These are phyloP conservation scores for Natator depressus DNA, from an alignment of 2,113 vertebrate species.

Conservation along the genomic window DNA sequence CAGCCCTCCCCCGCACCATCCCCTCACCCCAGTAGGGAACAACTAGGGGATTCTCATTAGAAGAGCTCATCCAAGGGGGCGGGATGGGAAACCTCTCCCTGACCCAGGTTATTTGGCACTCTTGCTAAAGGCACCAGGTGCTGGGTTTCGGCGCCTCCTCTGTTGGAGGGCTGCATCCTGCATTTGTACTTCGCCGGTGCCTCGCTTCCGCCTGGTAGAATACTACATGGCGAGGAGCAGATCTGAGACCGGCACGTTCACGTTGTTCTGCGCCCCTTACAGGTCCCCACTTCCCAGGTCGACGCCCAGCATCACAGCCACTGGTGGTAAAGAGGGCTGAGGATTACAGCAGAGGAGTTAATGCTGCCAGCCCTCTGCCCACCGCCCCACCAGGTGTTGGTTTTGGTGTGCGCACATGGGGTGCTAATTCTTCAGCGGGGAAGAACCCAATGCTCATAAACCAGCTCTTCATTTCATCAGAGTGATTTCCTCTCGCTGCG, in stretches of 20 bases:
- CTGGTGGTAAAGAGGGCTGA: background rate
- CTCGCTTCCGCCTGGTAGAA: rapidly evolving
- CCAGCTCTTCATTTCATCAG: background rate
- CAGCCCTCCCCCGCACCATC: no score
- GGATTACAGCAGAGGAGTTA: background rate
- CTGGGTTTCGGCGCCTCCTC: background rate
- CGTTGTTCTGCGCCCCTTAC: rapidly evolving
- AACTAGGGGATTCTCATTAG: no score
- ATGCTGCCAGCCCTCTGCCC: background rate
- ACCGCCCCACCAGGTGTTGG: rapidly evolving
- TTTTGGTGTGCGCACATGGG: background rate
- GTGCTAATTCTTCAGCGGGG: rapidly evolving
- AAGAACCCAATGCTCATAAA: background rate
- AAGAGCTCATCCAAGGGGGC: background rate
- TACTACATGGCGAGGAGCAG: background rate
- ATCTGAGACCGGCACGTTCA: background rate
- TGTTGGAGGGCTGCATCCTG: background rate
- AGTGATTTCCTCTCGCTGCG: background rate
- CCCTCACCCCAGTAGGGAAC: no score
- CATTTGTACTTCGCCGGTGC: background rate
- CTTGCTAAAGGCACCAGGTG: background rate
- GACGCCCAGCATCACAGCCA: background rate
- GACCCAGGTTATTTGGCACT: no score
- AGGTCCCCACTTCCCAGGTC: background rate
- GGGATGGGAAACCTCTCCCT: background rate